These are phyloP conservation scores for Limonius californicus DNA, from an alignment of 1,140 invertebrate species.

Conservation along the genomic window DNA sequence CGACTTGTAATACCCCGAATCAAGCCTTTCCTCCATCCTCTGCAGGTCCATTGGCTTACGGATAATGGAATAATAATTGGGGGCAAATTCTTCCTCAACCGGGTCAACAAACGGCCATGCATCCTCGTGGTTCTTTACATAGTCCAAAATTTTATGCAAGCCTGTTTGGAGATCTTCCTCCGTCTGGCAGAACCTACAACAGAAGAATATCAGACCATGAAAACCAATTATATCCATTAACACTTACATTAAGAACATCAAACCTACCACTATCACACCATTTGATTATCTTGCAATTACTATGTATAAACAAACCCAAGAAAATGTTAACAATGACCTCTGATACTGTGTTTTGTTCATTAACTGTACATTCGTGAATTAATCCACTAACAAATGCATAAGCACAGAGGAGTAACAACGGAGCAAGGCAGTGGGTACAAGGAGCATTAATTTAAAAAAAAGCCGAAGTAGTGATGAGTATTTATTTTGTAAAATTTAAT, in stretches of 20 bases:
- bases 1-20: constrained; percentile 73
- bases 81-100: constrained; percentile 87
- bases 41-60: constrained; percentile 81
- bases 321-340: background rate
- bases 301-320: background rate
- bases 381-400: background rate
- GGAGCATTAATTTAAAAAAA: background rate
- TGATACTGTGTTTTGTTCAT: background rate
- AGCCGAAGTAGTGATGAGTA: background rate
- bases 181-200: constrained; percentile 66
- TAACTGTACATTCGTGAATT: background rate
- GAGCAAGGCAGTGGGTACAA: background rate
- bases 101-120: constrained; percentile 90
- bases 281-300: background rate
- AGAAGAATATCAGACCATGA: constrained; percentile 17
- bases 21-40: constrained; percentile 83
- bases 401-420: background rate
- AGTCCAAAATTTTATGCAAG: constrained; percentile 84
- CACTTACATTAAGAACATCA: constrained; percentile 1
- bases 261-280: background rate
- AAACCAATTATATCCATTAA: background rate
- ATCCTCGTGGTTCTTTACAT: constrained; percentile 79
- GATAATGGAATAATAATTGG: constrained; percentile 77
- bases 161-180: constrained; percentile 81
- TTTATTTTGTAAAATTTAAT: background rate